These are phyloP conservation scores for Pionites leucogaster DNA, from an alignment of 2,113 vertebrate species.

Conservation along the genomic window DNA sequence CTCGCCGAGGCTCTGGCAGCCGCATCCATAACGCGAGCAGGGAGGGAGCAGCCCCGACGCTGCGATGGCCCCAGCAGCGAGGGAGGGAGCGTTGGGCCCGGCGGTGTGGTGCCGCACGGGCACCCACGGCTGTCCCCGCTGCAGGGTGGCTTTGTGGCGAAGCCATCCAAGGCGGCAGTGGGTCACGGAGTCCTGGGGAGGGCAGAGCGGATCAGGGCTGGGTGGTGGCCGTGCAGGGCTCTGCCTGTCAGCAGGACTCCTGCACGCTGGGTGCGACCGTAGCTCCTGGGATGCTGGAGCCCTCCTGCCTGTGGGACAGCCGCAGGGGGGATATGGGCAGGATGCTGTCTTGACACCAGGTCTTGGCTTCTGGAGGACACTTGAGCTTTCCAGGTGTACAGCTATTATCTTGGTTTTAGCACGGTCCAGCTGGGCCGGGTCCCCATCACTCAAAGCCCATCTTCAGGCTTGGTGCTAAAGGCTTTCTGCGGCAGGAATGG, in stretches of 20 bases:
- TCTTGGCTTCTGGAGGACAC: neutral
- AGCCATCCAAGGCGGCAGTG: rapidly evolving
- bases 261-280: rapidly evolving
- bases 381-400: conserved; percentile 1
- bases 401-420: conserved; percentile 4
- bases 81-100: neutral
- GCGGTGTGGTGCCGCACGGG: rapidly evolving
- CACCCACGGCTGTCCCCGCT: neutral
- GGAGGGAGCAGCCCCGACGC: neutral
- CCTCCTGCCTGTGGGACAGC: neutral
- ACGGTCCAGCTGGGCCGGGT: neutral
- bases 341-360: conserved; percentile 1
- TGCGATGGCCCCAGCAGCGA: neutral
- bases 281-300: neutral
- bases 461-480: neutral
- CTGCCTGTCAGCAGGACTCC: neutral
- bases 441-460: neutral
- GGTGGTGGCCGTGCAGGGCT: neutral
- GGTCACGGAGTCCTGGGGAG: neutral
- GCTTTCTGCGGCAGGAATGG: conserved; percentile 54
- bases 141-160: rapidly evolving
- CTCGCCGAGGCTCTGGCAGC: rapidly evolving
- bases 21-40: rapidly evolving
- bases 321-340: neutral
- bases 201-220: neutral